A percentile compares a stretch with the other conserved stretches of the same genome.
Evolutionary conservation across 2,113 vertebrate genomes (phyloP).

Genomic region (Pyrgilauda ruficollis): DNA sequence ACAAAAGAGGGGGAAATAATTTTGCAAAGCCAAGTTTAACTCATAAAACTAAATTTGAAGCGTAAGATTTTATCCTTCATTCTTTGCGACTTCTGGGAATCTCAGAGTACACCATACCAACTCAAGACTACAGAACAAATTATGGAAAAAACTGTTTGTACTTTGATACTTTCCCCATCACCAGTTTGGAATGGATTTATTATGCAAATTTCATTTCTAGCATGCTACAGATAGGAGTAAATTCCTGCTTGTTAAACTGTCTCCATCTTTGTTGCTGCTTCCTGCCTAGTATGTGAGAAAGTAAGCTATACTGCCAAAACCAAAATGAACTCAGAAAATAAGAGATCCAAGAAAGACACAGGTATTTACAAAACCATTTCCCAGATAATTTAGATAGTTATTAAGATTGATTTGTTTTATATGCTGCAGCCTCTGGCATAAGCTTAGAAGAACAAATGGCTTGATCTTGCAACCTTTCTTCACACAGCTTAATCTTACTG

Average conservation of each 20-base stretch:
- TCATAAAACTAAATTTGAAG: neutral
- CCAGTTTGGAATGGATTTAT: neutral
- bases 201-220: neutral
- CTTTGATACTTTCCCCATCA: neutral
- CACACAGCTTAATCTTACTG: neutral
- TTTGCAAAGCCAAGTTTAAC: neutral
- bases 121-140: neutral
- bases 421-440: neutral
- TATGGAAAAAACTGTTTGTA: neutral
- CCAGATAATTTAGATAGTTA: conserved; percentile 1
- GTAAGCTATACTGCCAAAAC: neutral
- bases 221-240: neutral
- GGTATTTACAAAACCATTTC: neutral
- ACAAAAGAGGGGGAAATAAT: neutral
- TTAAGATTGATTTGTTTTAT: conserved; percentile 14
- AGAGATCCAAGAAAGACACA: neutral
- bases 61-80: neutral
- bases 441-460: conserved; percentile 8
- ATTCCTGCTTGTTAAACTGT: neutral
- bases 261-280: neutral
- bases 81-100: neutral
- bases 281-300: neutral
- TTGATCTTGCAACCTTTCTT: neutral
- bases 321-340: neutral
- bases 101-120: neutral